phyloP scores from a whole-genome alignment of 2,113 vertebrate species.

The Caranx ignobilis region DNA sequence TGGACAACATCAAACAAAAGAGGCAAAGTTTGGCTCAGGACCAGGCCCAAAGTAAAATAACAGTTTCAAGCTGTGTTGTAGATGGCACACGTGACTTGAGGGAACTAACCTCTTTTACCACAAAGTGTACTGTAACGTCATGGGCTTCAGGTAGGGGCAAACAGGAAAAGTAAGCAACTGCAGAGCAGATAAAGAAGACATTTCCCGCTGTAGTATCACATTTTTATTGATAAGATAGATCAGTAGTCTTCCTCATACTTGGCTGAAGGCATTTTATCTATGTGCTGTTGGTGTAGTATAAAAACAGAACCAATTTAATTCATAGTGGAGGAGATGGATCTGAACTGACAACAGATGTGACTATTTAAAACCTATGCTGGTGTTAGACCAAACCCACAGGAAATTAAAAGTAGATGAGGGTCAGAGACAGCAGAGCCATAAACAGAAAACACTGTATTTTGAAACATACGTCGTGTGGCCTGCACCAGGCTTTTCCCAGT shows the following conservation, averaged over 20 bases:
- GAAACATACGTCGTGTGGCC: neutral
- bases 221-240: neutral
- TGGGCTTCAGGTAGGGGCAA: neutral
- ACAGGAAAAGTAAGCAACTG: neutral
- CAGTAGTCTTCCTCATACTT: neutral
- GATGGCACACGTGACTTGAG: neutral
- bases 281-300: neutral
- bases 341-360: too few species aligned
- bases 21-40: neutral
- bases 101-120: neutral
- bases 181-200: neutral
- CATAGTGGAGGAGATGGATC: too few species aligned
- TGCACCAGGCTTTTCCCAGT: neutral
- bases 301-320: neutral
- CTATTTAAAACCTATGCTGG: too few species aligned
- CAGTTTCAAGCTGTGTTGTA: neutral
- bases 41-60: neutral
- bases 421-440: neutral
- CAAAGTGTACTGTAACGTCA: neutral
- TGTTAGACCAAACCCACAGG: neutral
- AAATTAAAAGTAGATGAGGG: conserved; percentile 2
- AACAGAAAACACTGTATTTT: neutral
- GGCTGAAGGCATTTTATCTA: neutral
- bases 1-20: neutral
- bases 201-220: neutral